A percentile compares a stretch with the other conserved stretches of the same genome.
Evolutionary conservation across 2,888 invertebrate species (phyloP).

Genomic region (Melitaea athalia): DNA sequence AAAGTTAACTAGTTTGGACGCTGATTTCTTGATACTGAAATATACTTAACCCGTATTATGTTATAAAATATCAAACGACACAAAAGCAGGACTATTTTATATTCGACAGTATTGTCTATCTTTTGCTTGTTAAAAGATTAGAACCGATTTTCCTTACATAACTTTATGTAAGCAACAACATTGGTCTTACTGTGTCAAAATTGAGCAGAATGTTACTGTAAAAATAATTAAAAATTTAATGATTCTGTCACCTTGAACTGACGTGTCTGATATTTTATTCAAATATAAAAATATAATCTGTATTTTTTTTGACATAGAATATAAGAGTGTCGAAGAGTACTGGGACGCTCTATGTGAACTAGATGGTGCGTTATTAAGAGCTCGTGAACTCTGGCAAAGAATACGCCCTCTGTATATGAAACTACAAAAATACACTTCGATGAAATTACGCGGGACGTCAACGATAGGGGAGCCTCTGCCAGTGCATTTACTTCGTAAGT

Average conservation of each 20-base stretch:
- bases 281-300: not conserved
- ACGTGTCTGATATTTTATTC: not conserved
- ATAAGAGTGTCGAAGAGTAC: slow-evolving; percentile 73
- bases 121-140: no score
- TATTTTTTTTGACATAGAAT: slow-evolving; percentile 49
- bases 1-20: no score
- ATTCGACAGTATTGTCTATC: no score
- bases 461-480: slow-evolving; percentile 74
- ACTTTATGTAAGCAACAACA: no score
- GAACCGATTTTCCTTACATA: no score
- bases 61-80: no score
- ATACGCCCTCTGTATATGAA: slow-evolving; percentile 80
- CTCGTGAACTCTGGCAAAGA: slow-evolving; percentile 79
- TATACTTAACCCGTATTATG: no score
- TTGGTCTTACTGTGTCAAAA: no score
- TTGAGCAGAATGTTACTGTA: no score
- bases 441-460: slow-evolving; percentile 73
- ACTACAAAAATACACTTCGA: slow-evolving; percentile 78
- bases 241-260: not conserved
- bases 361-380: slow-evolving; percentile 74
- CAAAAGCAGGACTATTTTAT: no score
- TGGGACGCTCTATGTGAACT: slow-evolving; percentile 82
- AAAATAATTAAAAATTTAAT: not conserved
- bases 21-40: no score
- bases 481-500: slow-evolving; percentile 79